Base-by-base conservation (phyloP, 1,140 invertebrate species). In the Camponotus floridanus region DNA sequence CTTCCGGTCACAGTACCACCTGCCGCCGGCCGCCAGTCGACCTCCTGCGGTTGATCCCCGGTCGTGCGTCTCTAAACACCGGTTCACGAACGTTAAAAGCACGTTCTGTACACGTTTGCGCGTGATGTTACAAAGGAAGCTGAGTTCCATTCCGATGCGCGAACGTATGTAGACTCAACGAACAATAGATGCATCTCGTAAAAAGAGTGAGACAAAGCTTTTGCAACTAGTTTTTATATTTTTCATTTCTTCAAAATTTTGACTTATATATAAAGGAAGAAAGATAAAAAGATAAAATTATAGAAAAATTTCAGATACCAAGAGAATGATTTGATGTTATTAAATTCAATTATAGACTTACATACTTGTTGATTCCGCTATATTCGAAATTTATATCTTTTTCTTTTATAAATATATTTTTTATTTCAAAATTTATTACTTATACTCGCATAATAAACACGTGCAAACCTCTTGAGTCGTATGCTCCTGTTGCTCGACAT, bases 401-500 rank as follows among this genome's bases (percentile, higher is more conserved):
- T 5, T 51, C 1, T 45, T 15, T 51, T 51, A 18, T 15, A 15
- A 51, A 15, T 15, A 51, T 15, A 18, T 13, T 51, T 15, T 51
- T 51, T 51, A 51, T 51, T 48, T 48, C 4, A 48, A 13, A 48
- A 48, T 48, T 51, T 51, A 18, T 3, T 51, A 18, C 11, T 74
- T 36, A 15, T 74, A 45, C 4, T 51, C 3, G 45, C 13, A 51
- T 5, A 33, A 57, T 18, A 76, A 76, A 48, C 0, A 3, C 48
- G 4, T 79, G 13, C 59, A 21, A 94, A 98, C 98, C 96, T 98
- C 98, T 39, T 97, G 98, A 87, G 98, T 97, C 92, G 98, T 97
- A 88, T 97, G 97, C 91, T 98, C 98, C 92, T 98, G 97, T 39
- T 97, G 98, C 89, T 98, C 97, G 11, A 97, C 98, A 93, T 98